These are phyloP conservation scores for Chydorus sphaericus DNA, from an alignment of 2,888 invertebrate genomes.

Conservation along the genomic window DNA sequence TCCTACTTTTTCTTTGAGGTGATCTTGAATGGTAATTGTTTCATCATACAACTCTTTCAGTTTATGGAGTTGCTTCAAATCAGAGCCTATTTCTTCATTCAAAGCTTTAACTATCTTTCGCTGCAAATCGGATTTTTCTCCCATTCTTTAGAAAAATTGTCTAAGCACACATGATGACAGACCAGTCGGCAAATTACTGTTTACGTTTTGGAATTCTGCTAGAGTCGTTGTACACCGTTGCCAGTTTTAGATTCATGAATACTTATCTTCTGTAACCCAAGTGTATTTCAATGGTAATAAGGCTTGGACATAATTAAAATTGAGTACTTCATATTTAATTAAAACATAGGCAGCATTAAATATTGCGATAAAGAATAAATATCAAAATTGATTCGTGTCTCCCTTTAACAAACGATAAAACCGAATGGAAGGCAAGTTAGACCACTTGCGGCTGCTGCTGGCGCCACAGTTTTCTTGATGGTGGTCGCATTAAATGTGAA, in stretches of 20 bases:
- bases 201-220: not conserved
- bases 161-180: too few species aligned
- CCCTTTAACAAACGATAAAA: too few species aligned
- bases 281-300: too few species aligned
- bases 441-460: not conserved
- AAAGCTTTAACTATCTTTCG: slow-evolving; percentile 35
- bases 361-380: too few species aligned
- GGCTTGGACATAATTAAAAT: too few species aligned
- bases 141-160: too few species aligned
- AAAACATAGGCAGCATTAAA: too few species aligned
- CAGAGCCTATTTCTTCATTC: slow-evolving; percentile 38
- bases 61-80: slow-evolving; percentile 37
- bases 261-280: too few species aligned
- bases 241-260: too few species aligned
- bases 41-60: slow-evolving; percentile 30
- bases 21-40: slow-evolving; percentile 32
- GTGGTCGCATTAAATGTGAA: not conserved
- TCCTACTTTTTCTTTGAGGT: slow-evolving; percentile 27
- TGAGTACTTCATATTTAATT: too few species aligned
- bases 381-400: too few species aligned
- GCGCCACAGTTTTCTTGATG: not conserved
- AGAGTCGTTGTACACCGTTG: too few species aligned
- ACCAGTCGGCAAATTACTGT: not conserved
- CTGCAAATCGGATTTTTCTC: slow-evolving; percentile 23
- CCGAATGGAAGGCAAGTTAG: not conserved